Base-by-base conservation (phyloP, 2,113 vertebrate genomes). In the Pomatorhinus ruficollis region DNA sequence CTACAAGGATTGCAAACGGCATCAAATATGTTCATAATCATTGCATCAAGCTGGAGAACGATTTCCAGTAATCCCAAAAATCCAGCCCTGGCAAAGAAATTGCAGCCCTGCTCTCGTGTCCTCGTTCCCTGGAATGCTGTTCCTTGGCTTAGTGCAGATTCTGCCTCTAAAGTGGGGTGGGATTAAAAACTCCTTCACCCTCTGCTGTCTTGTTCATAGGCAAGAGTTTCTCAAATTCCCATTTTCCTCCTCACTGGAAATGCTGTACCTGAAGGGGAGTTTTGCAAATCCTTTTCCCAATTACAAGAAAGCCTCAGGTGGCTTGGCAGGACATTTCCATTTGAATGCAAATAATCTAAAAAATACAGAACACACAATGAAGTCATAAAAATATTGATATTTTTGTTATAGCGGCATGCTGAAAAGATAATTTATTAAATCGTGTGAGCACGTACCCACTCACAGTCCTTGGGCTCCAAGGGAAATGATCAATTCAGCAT, bases 251-350 rank as follows among this genome's bases (percentile, higher is more conserved):
- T 45, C 10, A 7, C 11, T 78, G 81, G 60, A 81, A 87, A 44
- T 33, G 40, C 4, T 87, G 17, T 7, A 2, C 12, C 2, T 5
- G 22, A 49, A 83, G 6, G 19, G 3, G 3, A 6, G 7, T 0
- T n/a, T 57, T 35, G 27, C 6, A 39, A 80, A 28, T 23, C 63
- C 33, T 68, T 44, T 40, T 15, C 42, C 28, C 85, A 64, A 18
- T 56, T 61, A 77, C 30, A n/a, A 25, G 30, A 20, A 81, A 83
- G 50, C 42, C 39, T 77, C 72, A 65, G 50, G 60, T 65, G 86
- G 24, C 18, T 68, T 44, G 59, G 75, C 44, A 86, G 50, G 79
- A 64, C 6, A 22, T 52, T 68, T 90, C 53, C 66, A 57, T 42
- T 44, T 47, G 83, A 75, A 81, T 59, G 30, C 5, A 89, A 87